phyloP scores from a whole-genome alignment of 1,140 invertebrate species.

The Parapsyche elsis region DNA sequence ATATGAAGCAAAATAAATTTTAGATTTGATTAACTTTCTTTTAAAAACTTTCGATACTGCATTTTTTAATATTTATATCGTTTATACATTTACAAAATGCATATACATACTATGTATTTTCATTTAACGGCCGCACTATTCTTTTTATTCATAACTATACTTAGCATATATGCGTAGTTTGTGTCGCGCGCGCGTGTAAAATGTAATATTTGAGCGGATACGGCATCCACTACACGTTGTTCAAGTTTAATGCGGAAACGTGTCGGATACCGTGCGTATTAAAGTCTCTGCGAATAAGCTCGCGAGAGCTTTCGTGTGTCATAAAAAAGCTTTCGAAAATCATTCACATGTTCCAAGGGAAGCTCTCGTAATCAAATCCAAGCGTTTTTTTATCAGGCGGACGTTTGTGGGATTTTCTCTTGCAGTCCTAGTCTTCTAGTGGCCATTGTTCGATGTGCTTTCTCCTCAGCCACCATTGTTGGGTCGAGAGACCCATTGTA shows the following conservation, averaged over 20 bases:
- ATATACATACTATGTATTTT: no score
- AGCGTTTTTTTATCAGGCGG: no score
- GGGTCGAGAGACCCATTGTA: not conserved
- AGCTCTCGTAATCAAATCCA: not conserved
- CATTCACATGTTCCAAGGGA: not conserved
- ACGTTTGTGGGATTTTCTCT: not conserved
- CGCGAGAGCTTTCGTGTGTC: not conserved
- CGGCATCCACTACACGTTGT: not conserved
- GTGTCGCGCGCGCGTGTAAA: not conserved
- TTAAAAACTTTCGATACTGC: no score
- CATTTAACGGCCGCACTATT: no score
- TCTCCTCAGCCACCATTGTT: not conserved
- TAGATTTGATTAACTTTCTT: no score
- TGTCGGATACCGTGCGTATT: not conserved
- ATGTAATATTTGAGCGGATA: not conserved
- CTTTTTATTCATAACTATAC: no score
- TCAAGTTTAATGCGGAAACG: slow-evolving; percentile 1
- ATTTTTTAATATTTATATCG: no score
- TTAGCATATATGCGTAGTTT: no score
- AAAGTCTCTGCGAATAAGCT: slow-evolving; percentile 1
- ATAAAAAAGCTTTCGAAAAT: slow-evolving; percentile 5
- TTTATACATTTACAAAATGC: no score
- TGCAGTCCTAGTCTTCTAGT: not conserved
- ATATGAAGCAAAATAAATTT: no score
- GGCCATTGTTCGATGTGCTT: not conserved